Evolutionary conservation across 2,888 invertebrate species (phyloP), one percentile per base, ranked within the genome.

Genomic region (Ochropacha duplaris): DNA sequence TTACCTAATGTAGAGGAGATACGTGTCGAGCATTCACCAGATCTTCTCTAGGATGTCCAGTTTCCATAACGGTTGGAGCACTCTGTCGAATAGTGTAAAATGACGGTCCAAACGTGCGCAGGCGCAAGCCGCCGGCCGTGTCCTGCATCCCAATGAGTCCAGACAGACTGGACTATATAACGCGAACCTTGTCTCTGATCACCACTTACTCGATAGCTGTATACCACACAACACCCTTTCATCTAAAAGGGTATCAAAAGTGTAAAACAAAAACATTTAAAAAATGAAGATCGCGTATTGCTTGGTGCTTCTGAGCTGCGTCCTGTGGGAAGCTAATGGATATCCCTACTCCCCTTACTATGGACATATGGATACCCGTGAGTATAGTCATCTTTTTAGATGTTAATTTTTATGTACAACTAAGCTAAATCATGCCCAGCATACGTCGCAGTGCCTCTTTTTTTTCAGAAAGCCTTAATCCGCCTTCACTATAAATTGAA

Each of bases 321-420:
- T 74, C 57, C 65, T 88, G 56, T 85, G 81, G 79, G 81, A 84
- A 64, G 84, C 75, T 31, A 72, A 64, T 39, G 86, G 82, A 58
- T 90, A 84, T 60, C 91, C 92, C 0, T 87, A 86, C 60, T 90
- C 88, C 60, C 90, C 91, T 0, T 84, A 86, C 61, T 90, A 91
- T 69, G 89, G 88, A 70, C 79, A 90, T 71, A 76, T 88, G 66
- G 92, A 92, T 69, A 78, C 90, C 56, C 64, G 92, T 92, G 67
- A 91, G 92, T 90, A 61, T 49, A 6, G 12, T 54, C 59, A 50
- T 31, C 2, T 4, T 31, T 31, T 12, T 5, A 9, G n/a, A 9
- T 39, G 14, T 8, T 56, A 36, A 22, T 44, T 54, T 6, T 36
- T n/a, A n/a, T 36, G 2, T 14, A 34, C 34, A n/a, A n/a, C n/a